Evolutionary conservation across 2,888 invertebrate species (phyloP).

Genomic region (Parnassius smintheus): DNA sequence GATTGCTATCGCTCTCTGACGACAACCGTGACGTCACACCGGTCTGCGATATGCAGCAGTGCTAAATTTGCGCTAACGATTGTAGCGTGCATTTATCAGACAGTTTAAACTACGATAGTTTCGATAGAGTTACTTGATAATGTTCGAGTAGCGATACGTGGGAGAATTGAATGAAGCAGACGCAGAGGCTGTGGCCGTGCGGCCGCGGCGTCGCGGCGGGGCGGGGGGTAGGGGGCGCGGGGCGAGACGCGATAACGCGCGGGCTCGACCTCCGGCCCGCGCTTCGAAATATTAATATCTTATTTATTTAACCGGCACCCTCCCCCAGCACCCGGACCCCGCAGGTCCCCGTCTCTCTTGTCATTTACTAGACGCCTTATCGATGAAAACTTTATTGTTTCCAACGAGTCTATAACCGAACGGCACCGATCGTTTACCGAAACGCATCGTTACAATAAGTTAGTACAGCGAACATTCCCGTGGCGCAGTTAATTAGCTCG

Average conservation of each 20-base stretch:
- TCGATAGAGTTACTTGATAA: slow-evolving; percentile 6
- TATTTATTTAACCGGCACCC: slow-evolving; percentile 36
- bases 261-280: slow-evolving; percentile 43
- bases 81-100: no score
- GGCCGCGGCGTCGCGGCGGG: slow-evolving; percentile 21
- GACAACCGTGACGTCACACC: background rate
- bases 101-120: background rate
- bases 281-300: slow-evolving; percentile 43
- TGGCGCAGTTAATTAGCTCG: no score
- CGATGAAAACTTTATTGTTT: slow-evolving; percentile 25
- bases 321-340: slow-evolving; percentile 2
- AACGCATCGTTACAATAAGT: no score
- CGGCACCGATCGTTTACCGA: background rate
- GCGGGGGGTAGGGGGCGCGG: slow-evolving; percentile 12
- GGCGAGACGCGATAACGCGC: slow-evolving; percentile 28
- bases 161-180: slow-evolving; percentile 2
- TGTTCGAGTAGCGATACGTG: background rate
- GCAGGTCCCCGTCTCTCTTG: background rate
- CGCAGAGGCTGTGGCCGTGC: background rate
- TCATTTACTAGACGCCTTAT: slow-evolving; percentile 4
- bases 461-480: no score
- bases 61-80: no score
- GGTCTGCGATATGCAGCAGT: no score
- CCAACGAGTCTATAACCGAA: background rate
- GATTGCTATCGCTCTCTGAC: background rate